Percentiles rank a stretch among this genome's conserved stretches.
Evolutionary conservation across 2,888 invertebrate species (phyloP).

Genomic region (Coleophora flavipennella): DNA sequence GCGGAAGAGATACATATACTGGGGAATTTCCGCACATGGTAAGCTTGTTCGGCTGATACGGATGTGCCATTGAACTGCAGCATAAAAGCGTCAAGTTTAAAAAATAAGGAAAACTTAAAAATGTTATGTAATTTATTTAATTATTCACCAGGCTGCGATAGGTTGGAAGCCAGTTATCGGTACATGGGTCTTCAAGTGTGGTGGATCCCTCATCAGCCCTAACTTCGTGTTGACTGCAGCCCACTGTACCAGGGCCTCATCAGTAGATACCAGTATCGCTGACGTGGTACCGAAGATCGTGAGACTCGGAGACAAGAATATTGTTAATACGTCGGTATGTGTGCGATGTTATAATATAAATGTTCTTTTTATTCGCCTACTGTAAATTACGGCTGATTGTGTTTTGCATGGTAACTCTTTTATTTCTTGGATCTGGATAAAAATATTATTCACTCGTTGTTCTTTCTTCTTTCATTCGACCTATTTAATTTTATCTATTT

Average conservation of each 20-base stretch:
- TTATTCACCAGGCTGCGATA: neutral
- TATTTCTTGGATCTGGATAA: no score
- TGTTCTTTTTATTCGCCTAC: no score
- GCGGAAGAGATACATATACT: slow-evolving; percentile 25
- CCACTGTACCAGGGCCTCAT: slow-evolving; percentile 63
- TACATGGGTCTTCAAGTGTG: slow-evolving; percentile 65
- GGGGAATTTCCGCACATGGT: slow-evolving; percentile 53
- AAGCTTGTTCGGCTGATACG: slow-evolving; percentile 2
- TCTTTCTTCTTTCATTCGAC: no score
- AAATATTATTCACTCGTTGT: no score
- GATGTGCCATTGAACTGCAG: neutral
- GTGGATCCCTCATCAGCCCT: slow-evolving; percentile 76
- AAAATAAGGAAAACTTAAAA: neutral
- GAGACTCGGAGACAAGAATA: slow-evolving; percentile 11
- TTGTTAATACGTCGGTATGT: slow-evolving; percentile 18
- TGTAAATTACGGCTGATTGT: no score
- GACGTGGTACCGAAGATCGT: slow-evolving; percentile 21
- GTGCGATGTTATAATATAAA: no score
- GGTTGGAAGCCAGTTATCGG: slow-evolving; percentile 10
- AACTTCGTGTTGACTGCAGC: slow-evolving; percentile 78
- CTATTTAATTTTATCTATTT: no score
- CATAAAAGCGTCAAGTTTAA: neutral
- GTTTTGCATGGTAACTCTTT: no score
- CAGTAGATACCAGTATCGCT: neutral
- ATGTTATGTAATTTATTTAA: neutral